These are phyloP conservation scores for Heterohyrax brucei DNA, from an alignment of 2,797 vertebrate genomes.

Conservation along the genomic window DNA sequence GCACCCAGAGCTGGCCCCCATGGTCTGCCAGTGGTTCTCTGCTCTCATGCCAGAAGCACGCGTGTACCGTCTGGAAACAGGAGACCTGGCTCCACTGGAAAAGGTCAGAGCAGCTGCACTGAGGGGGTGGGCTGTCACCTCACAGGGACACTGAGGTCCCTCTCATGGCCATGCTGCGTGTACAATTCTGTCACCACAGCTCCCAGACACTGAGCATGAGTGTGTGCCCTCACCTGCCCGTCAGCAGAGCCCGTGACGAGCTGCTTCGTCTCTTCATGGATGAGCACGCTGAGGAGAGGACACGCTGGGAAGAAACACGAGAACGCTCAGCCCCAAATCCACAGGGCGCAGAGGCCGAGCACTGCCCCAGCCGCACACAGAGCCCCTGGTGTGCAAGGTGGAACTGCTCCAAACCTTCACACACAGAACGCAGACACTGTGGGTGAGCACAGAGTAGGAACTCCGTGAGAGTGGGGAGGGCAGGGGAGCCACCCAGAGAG, in stretches of 20 bases:
- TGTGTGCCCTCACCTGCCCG: slow-evolving; percentile 92
- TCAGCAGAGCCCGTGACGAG: slow-evolving; percentile 93
- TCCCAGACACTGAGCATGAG: fast-evolving
- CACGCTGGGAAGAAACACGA: slow-evolving; percentile 88
- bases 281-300: slow-evolving; percentile 93
- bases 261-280: slow-evolving; percentile 91
- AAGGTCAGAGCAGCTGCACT: no score
- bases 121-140: no score
- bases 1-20: fast-evolving
- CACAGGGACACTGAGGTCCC: no score
- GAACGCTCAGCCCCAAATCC: fast-evolving
- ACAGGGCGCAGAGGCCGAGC: no score
- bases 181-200: fast-evolving
- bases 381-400: no score
- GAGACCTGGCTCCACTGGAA: no score
- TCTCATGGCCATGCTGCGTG: no score
- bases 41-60: not conserved
- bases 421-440: not conserved
- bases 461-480: not conserved
- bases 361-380: no score
- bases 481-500: not conserved
- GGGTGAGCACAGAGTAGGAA: not conserved
- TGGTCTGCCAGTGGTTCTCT: not conserved
- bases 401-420: not conserved
- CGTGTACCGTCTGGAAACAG: not conserved